Conservation (phyloP, 2,113 vertebrate genomes). For the Gymnarchus niloticus region DNA sequence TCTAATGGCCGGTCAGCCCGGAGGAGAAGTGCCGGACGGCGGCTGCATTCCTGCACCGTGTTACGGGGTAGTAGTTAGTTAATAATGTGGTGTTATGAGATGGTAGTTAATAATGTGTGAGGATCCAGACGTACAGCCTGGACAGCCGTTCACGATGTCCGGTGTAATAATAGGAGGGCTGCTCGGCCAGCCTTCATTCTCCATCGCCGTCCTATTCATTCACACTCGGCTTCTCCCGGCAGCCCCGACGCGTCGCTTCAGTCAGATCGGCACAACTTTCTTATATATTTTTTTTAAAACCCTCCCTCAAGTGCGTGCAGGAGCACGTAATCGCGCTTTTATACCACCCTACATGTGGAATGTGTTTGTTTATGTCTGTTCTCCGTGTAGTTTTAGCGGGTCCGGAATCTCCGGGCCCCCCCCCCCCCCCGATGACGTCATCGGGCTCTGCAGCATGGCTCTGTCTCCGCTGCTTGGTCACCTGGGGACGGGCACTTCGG, state of each 20-base stretch:
- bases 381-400: not conserved
- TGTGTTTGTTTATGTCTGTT: not conserved
- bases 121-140: not conserved
- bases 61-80: not conserved
- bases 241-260: too few species aligned
- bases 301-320: not conserved
- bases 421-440: conserved; percentile 19
- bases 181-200: too few species aligned
- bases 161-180: not conserved
- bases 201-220: too few species aligned
- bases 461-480: not conserved
- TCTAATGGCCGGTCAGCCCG: not conserved
- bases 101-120: not conserved
- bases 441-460: conserved; percentile 21
- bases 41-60: too few species aligned
- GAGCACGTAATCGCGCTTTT: not conserved
- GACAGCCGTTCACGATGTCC: not conserved
- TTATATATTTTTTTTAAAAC: not conserved
- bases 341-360: not conserved
- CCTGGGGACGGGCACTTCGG: not conserved
- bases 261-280: not conserved
- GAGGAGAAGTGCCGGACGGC: not conserved
- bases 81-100: not conserved
- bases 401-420: not conserved
- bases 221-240: too few species aligned